phyloP scores from a whole-genome alignment of 2,888 invertebrate species.

The Calliphora vomitoria region DNA sequence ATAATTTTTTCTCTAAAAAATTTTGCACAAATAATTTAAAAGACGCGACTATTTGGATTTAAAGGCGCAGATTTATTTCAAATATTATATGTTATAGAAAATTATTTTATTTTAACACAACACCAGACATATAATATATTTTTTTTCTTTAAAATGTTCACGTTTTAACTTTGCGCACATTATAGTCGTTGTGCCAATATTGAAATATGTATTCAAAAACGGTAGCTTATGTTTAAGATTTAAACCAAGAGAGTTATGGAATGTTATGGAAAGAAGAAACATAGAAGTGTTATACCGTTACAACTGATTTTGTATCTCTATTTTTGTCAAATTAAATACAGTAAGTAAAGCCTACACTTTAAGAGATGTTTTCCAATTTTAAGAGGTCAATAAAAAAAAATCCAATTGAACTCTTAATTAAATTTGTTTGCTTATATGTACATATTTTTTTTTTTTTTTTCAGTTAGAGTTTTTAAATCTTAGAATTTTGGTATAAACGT shows the following conservation, averaged over 20 bases:
- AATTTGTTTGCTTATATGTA: too few relatives aligned
- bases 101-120: constrained; percentile 36
- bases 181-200: neutral
- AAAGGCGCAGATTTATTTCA: neutral
- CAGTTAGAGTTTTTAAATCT: too few relatives aligned
- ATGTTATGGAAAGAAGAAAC: constrained; percentile 25
- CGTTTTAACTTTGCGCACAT: constrained; percentile 27
- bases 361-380: neutral
- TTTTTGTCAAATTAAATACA: too few relatives aligned
- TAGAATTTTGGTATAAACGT: too few relatives aligned
- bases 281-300: constrained; percentile 50
- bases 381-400: too few relatives aligned
- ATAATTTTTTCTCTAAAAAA: constrained; percentile 18
- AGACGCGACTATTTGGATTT: neutral
- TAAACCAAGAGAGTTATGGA: constrained; percentile 14
- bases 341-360: neutral
- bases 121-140: constrained; percentile 57
- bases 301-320: constrained; percentile 6
- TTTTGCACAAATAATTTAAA: constrained; percentile 22
- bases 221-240: neutral
- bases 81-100: constrained; percentile 31
- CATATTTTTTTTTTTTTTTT: too few relatives aligned
- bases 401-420: too few relatives aligned
- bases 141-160: constrained; percentile 11
- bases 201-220: neutral